Evolutionary conservation across 1,140 invertebrate genomes (phyloP), one percentile per base, ranked within the genome.

Genomic region (Oryzaephilus surinamensis): DNA sequence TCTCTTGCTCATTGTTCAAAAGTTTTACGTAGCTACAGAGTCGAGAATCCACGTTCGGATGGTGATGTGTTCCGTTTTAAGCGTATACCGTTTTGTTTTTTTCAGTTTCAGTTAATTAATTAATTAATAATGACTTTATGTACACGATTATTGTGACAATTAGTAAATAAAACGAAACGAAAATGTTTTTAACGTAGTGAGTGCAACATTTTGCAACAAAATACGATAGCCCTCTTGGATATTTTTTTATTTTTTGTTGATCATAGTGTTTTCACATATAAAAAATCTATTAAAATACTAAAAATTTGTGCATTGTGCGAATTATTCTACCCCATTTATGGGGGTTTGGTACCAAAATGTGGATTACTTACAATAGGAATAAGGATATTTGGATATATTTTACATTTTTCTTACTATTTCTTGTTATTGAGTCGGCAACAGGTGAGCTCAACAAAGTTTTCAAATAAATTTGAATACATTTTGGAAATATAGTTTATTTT

Each of bases 341-440:
- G 54, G 57, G 50, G 50, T 52, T 48, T 52, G 51, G 52, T 32
- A 40, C 41, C 49, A 57, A 51, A 56, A 61, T 61, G 59, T 59
- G 59, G 56, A 58, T 61, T 61, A 59, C 49, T 38, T 52, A 58
- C 53, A 57, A 49, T 52, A 57, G 48, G 59, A 58, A 56, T 50
- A 54, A 58, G 39, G 30, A 47, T 48, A 48, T 52, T 55, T 52
- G 57, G 57, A 60, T 60, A 57, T 58, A 56, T 54, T 48, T 47
- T 38, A 40, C 41, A 29, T 42, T 36, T 14, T 29, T 20, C n/a
- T 8, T 51, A n/a, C 8, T 50, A 20, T 21, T 54, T 20, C 32
- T 51, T 24, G 41, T 21, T 8, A 20, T 40, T 16, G 33, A 42
- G 32, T 38, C 13, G 34, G 51, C 49, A 54, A 54, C 50, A 54